These are phyloP conservation scores for Salvelinus namaycush DNA, from an alignment of 2,113 vertebrate genomes.

Conservation along the genomic window DNA sequence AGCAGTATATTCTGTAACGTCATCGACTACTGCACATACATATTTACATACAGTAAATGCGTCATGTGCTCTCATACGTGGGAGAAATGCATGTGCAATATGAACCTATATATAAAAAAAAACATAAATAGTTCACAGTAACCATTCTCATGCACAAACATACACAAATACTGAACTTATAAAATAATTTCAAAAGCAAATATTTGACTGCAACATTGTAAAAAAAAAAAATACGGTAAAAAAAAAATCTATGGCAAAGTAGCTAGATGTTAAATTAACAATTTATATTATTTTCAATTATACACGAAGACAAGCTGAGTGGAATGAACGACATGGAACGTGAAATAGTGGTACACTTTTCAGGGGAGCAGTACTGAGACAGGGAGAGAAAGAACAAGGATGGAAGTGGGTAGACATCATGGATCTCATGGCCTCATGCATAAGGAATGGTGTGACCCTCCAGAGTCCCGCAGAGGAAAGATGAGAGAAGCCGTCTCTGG, in stretches of 20 bases:
- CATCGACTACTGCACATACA: not conserved
- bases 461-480: not conserved
- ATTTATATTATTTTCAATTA: not conserved
- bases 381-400: too few species aligned
- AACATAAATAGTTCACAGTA: constrained; percentile 59
- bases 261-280: constrained; percentile 29
- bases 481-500: not conserved
- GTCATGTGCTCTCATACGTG: constrained; percentile 12
- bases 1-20: not conserved
- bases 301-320: not conserved
- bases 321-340: not conserved
- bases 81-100: constrained; percentile 18
- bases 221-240: not conserved
- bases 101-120: constrained; percentile 13
- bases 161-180: constrained; percentile 1
- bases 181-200: constrained; percentile 22
- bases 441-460: not conserved
- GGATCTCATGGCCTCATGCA: not conserved
- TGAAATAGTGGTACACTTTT: not conserved
- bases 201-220: constrained; percentile 25
- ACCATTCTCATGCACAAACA: constrained; percentile 20
- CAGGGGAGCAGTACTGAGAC: not conserved
- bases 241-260: constrained; percentile 22
- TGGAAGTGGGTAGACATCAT: not conserved
- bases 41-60: constrained; percentile 41